phyloP scores from a whole-genome alignment of 2,113 vertebrate species.

The Nothocercus julius region DNA sequence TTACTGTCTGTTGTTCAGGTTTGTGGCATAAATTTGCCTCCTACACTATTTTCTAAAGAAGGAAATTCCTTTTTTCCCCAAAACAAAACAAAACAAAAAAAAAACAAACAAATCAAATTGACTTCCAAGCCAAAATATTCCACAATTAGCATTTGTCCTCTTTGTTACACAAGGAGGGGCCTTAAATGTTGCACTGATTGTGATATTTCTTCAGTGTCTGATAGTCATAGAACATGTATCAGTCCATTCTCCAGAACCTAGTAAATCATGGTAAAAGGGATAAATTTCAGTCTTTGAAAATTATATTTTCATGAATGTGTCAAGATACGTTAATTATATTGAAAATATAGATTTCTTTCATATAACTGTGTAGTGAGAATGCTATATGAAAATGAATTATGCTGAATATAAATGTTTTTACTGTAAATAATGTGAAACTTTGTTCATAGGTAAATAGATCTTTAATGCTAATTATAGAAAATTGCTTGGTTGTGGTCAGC shows the following conservation, averaged over 20 bases:
- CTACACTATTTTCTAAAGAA: not conserved
- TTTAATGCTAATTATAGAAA: constrained; percentile 26
- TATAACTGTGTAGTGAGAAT: not conserved
- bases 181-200: not conserved
- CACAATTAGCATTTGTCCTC: not conserved
- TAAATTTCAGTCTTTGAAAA: not conserved
- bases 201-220: not conserved
- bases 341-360: not conserved
- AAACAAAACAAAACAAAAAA: not conserved
- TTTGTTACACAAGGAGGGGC: not conserved
- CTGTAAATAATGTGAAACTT: constrained; percentile 22
- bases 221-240: not conserved
- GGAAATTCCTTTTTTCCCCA: not conserved
- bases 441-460: not conserved
- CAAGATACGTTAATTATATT: not conserved
- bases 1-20: not conserved
- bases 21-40: not conserved
- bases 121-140: not conserved
- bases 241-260: not conserved
- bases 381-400: constrained; percentile 16
- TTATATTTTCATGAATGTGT: not conserved
- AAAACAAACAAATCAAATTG: no score
- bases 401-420: not conserved
- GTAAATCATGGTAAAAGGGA: not conserved
- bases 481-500: constrained; percentile 23